Percentiles rank a stretch among this genome's conserved stretches.
Conservation (phyloP, 2,888 invertebrate genomes). For the Imbricaverruca yamaguchii region DNA sequence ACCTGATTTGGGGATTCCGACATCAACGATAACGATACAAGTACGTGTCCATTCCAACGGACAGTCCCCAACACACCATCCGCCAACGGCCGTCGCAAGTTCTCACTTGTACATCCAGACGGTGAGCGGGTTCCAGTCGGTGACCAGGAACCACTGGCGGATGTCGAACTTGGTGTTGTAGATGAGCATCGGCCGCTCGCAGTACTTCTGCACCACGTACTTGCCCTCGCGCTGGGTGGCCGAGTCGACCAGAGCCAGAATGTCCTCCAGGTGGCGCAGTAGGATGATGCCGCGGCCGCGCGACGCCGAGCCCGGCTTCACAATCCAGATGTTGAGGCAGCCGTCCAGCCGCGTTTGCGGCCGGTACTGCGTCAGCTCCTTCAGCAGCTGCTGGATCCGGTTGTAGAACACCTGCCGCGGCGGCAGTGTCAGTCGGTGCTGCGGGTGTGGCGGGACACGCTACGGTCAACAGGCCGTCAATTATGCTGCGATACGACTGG, state of each 20-base stretch:
- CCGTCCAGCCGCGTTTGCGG: slow-evolving; percentile 81
- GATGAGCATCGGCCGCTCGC: slow-evolving; percentile 79
- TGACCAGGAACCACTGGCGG: slow-evolving; percentile 89
- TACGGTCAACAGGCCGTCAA: too few species aligned
- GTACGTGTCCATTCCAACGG: too few species aligned
- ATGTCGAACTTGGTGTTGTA: slow-evolving; percentile 91
- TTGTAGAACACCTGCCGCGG: slow-evolving; percentile 45
- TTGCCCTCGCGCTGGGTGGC: slow-evolving; percentile 39
- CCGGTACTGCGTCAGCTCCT: slow-evolving; percentile 62
- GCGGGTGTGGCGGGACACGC: too few species aligned
- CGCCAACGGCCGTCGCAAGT: neutral
- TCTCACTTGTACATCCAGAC: slow-evolving; percentile 84
- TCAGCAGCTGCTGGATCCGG: slow-evolving; percentile 54
- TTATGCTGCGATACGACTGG: too few species aligned
- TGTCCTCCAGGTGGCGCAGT: slow-evolving; percentile 77
- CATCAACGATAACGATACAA: too few species aligned
- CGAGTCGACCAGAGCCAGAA: slow-evolving; percentile 48
- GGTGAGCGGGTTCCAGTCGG: slow-evolving; percentile 79
- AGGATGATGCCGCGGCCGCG: slow-evolving; percentile 82
- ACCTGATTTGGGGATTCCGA: too few species aligned
- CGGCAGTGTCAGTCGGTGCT: too few species aligned
- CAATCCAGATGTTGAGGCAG: slow-evolving; percentile 81
- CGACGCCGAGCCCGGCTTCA: slow-evolving; percentile 90
- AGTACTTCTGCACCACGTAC: slow-evolving; percentile 91
- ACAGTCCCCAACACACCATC: too few species aligned